A percentile compares a stretch with the other conserved stretches of the same genome.
Conservation (phyloP, 2,797 vertebrate species). For the Neolamprologus multifasciatus region DNA sequence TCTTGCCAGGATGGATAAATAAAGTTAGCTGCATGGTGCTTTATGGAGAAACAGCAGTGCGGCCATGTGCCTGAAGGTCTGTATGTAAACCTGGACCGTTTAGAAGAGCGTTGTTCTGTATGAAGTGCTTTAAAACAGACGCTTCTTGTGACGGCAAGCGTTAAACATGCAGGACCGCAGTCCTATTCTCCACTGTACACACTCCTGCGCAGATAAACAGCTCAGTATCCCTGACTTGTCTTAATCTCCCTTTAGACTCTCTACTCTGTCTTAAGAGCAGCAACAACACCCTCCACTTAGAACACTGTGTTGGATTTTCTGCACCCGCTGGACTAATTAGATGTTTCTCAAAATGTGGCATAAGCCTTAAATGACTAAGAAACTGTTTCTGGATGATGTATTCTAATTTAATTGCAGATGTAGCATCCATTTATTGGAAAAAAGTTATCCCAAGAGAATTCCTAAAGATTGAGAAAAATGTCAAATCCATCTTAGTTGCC, state of each 20-base stretch:
- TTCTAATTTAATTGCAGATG: background rate
- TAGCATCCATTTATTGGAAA: background rate
- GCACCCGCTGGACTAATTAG: background rate
- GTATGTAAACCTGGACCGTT: constrained; percentile 9
- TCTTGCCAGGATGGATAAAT: constrained; percentile 24
- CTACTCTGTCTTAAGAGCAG: background rate
- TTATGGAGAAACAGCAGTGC: constrained; percentile 1
- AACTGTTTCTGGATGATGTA: background rate
- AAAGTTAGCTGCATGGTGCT: constrained; percentile 24
- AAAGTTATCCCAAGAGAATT: background rate
- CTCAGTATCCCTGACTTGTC: constrained; percentile 32
- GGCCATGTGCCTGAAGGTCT: constrained; percentile 2
- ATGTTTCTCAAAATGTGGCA: background rate
- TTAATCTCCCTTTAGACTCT: constrained; percentile 44
- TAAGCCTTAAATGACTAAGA: background rate
- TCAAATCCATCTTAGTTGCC: constrained; percentile 50
- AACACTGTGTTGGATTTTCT: background rate
- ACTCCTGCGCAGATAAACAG: constrained; percentile 26
- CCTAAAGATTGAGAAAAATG: constrained; percentile 32
- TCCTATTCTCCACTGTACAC: background rate
- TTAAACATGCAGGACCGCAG: background rate
- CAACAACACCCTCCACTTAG: background rate
- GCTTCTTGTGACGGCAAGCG: background rate
- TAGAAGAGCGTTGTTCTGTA: background rate
- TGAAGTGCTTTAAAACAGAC: background rate